Percentiles rank a stretch among this genome's conserved stretches.
Conservation (phyloP, 2,113 vertebrate species). For the Colaptes auratus region DNA sequence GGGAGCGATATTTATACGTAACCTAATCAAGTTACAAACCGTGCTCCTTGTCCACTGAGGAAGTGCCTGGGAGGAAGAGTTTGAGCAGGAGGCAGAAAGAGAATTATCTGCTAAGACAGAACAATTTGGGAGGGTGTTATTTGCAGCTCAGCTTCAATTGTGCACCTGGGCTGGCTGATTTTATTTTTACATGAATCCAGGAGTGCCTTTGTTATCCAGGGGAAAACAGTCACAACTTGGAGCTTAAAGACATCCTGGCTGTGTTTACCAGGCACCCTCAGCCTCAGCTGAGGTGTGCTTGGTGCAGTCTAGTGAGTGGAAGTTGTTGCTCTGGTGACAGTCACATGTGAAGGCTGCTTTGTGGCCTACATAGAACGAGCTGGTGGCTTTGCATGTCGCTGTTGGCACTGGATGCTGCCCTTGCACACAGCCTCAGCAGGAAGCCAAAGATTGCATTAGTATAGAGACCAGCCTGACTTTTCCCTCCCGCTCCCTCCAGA, state of each 20-base stretch:
- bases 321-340: slow-evolving; percentile 27
- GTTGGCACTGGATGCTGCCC: not conserved
- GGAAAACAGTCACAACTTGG: fast-evolving
- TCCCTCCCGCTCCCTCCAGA: not conserved
- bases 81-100: not conserved
- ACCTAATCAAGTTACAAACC: not conserved
- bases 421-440: not conserved
- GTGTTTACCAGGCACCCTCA: not conserved
- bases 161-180: not conserved
- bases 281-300: not conserved
- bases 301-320: not conserved
- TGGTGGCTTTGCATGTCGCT: not conserved
- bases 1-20: not conserved
- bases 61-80: not conserved
- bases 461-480: not conserved
- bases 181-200: not conserved
- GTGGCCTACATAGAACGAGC: not conserved
- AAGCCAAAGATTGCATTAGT: not conserved
- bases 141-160: not conserved
- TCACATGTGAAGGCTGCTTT: not conserved
- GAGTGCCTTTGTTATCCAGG: not conserved
- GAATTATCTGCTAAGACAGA: not conserved
- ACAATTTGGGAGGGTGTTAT: not conserved
- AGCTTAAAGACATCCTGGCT: fast-evolving
- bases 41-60: not conserved